Evolutionary conservation across 2,888 invertebrate genomes (phyloP), one percentile per base, ranked within the genome.

Genomic region (Achlya flavicornis): DNA sequence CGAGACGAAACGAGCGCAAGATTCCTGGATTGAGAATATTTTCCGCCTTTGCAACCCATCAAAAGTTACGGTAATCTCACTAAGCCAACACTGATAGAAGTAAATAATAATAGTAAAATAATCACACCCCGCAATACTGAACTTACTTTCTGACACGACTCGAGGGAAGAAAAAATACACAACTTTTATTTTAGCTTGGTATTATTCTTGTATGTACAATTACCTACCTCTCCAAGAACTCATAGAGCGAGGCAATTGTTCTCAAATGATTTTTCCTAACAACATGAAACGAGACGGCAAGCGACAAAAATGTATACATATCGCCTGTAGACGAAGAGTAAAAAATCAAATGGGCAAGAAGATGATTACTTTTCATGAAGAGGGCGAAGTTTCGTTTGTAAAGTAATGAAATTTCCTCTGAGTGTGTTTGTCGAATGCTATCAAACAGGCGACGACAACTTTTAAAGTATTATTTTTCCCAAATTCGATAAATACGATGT

Each of bases 341-440:
- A 26, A 60, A 60, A 43, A 43, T 60, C 19, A 41, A 19, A 41
- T 26, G 65, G 70, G 75, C 75, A 75, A 65, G 68, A 76, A 78
- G 71, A 72, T 73, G 76, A 79, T 83, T 79, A 80, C 68, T 58
- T 70, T 71, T 66, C 61, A 66, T 69, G 68, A 70, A 70, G 53
- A 53, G 19, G 53, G 61, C 64, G 33, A 72, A 77, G 74, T 76
- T 77, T 58, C 46, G 26, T 65, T 73, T 75, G 74, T 75, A 79
- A 77, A 73, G 72, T 76, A 81, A 81, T 78, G 74, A 72, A 77
- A 77, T 61, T 58, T 71, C 66, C 77, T 80, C 75, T 62, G 70
- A 66, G 62, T 60, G 35, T 61, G 72, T 76, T 75, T 70, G 73
- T 65, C 67, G 66, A 59, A 59, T 59, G 64, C 66, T 66, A 76